Base-by-base conservation (phyloP, 2,888 invertebrate species). In the Brachyptera putata region DNA sequence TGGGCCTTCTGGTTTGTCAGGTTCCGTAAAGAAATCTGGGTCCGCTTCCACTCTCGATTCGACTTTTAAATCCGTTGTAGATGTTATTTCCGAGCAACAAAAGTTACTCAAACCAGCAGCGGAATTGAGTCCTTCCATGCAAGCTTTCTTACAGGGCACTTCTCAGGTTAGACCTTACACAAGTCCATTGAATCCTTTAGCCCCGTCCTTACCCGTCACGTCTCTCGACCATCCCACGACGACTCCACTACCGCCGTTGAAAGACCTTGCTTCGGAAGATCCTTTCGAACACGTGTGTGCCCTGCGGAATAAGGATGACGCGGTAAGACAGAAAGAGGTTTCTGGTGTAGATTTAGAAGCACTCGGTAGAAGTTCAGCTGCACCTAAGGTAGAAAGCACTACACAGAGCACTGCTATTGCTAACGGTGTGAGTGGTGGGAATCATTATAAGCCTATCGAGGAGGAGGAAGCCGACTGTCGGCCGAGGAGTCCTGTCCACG, bases 31-130 rank as follows among this genome's bases (percentile, higher is more conserved):
- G 66, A 89, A 90, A 70, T 91, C 91, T 0, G 90, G 89, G 57
- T 90, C 90, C 58, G 86, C 91, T 4, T 88, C 91, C 0, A 87
- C 89, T 63, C 80, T 93, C 37, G 92, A 93, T 71, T 89, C 88
- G 4, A 89, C 89, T 72, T 83, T 94, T 61, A 86, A 89, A 75
- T 89, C 86, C 63, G 87, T 94, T 70, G 85, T 91, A 65, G 89
- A 88, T 34, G 88, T 86, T 67, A 94, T 94, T 63, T 88, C 91
- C 0, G 92, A 93, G 71, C 89, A 91, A 70, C 94, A 94, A 69
- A 93, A 92, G 70, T 76, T 92, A 66, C 73, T 93, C 39, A 87
- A 91, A 72, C 90, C 91, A 0, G 87, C 90, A 0, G 80, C 84
- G 0, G 82, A 83, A 55, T 83, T 85, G 13, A 85, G 83, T 69